Percentiles rank a stretch among this genome's conserved stretches.
These are phyloP conservation scores for Whitmania pigra DNA, from an alignment of 1,140 invertebrate species.

Conservation along the genomic window DNA sequence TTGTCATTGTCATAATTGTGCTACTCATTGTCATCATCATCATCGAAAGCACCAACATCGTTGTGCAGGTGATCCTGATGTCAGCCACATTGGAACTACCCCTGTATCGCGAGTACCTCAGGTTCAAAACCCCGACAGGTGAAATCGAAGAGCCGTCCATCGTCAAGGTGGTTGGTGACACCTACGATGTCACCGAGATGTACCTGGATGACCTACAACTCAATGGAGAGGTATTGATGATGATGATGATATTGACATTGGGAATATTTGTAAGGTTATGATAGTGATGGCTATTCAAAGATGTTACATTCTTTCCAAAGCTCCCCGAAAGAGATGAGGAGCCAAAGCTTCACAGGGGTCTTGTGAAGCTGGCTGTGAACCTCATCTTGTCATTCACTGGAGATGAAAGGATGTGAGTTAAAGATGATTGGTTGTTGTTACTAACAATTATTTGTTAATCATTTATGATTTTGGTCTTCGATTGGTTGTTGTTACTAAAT, in stretches of 20 bases:
- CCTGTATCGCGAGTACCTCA: background rate
- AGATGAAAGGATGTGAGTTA: background rate
- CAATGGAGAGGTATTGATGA: slow-evolving; percentile 34
- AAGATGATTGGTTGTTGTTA: background rate
- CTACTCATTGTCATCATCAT: background rate
- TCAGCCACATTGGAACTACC: slow-evolving; percentile 39
- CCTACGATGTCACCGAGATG: slow-evolving; percentile 34
- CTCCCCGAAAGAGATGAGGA: background rate
- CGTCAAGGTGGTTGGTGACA: slow-evolving; percentile 28
- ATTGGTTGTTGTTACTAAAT: background rate
- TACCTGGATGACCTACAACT: slow-evolving; percentile 35
- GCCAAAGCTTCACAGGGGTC: background rate
- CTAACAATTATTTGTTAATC: background rate
- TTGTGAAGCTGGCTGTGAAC: slow-evolving; percentile 5
- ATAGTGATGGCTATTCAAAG: no score
- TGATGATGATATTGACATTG: background rate
- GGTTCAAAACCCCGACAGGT: background rate
- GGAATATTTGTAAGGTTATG: no score
- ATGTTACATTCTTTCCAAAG: background rate
- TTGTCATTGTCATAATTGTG: background rate
- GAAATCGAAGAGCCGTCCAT: slow-evolving; percentile 23
- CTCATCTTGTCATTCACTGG: background rate
- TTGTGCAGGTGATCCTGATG: slow-evolving; percentile 35
- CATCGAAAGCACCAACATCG: background rate
- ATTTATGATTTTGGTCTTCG: no score